These are phyloP conservation scores for Papilio demoleus DNA, from an alignment of 2,888 invertebrate species.

Conservation along the genomic window DNA sequence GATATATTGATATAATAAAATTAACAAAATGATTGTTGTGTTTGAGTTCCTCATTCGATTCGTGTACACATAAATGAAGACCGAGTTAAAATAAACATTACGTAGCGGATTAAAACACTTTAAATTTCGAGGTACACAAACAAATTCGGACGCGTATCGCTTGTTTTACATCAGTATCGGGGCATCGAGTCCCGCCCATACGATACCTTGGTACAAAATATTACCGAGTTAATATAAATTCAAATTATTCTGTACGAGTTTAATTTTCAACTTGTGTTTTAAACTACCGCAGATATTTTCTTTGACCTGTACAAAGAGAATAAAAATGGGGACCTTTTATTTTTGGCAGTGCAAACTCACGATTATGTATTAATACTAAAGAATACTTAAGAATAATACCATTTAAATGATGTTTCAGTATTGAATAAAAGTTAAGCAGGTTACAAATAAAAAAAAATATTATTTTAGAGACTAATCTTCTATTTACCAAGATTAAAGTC, in stretches of 20 bases:
- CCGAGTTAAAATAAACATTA: constrained; percentile 17
- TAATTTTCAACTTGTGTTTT: constrained; percentile 1
- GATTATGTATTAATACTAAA: too few species aligned
- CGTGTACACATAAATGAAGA: background rate
- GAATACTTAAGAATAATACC: too few species aligned
- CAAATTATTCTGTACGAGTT: background rate
- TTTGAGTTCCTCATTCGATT: background rate
- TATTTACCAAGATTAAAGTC: background rate
- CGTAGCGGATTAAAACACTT: constrained; percentile 18
- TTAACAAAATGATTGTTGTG: background rate
- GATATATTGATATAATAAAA: background rate
- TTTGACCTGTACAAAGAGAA: too few species aligned
- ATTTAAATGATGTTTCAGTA: too few species aligned
- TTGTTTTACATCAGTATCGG: constrained; percentile 28
- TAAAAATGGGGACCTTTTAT: too few species aligned
- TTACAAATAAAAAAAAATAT: too few species aligned
- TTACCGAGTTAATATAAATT: constrained; percentile 1
- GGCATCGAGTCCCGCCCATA: background rate
- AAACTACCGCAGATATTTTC: too few species aligned
- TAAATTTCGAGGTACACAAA: constrained; percentile 18
- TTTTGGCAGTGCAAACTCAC: too few species aligned
- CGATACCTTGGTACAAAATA: constrained; percentile 10
- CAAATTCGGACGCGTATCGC: constrained; percentile 16
- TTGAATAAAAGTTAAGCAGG: too few species aligned
- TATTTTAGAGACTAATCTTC: background rate